These are phyloP conservation scores for Solenopsis invicta DNA, from an alignment of 1,140 invertebrate species.

Conservation along the genomic window DNA sequence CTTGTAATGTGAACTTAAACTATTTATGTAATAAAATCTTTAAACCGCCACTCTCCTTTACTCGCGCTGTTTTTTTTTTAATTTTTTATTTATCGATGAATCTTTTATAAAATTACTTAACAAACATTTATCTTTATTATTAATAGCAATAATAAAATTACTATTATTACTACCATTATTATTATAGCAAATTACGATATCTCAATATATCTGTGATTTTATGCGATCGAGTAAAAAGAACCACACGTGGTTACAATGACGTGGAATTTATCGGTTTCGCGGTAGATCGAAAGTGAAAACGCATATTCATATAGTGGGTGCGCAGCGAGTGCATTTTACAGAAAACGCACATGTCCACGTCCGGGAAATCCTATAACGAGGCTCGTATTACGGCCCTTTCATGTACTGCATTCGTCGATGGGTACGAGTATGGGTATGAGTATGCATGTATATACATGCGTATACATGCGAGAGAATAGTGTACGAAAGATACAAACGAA, in stretches of 20 bases:
- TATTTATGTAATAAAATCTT: neutral
- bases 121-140: neutral
- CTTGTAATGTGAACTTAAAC: neutral
- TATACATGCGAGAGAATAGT: neutral
- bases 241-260: neutral
- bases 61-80: neutral
- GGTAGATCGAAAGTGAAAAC: conserved; percentile 69
- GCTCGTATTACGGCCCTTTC: conserved; percentile 70
- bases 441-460: neutral
- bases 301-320: conserved; percentile 65
- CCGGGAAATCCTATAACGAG: conserved; percentile 65
- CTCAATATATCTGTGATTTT: neutral
- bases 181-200: neutral
- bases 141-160: neutral
- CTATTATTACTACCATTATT: neutral
- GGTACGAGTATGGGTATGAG: neutral
- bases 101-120: neutral
- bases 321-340: conserved; percentile 38
- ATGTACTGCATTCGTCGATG: conserved; percentile 16
- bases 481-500: conserved; percentile 49
- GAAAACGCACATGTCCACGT: conserved; percentile 48
- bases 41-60: neutral
- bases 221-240: neutral
- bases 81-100: conserved; percentile 1
- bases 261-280: conserved; percentile 63